Percentiles rank a stretch among this genome's conserved stretches.
These are phyloP conservation scores for Artemia sinica DNA, from an alignment of 2,888 invertebrate genomes.

Conservation along the genomic window DNA sequence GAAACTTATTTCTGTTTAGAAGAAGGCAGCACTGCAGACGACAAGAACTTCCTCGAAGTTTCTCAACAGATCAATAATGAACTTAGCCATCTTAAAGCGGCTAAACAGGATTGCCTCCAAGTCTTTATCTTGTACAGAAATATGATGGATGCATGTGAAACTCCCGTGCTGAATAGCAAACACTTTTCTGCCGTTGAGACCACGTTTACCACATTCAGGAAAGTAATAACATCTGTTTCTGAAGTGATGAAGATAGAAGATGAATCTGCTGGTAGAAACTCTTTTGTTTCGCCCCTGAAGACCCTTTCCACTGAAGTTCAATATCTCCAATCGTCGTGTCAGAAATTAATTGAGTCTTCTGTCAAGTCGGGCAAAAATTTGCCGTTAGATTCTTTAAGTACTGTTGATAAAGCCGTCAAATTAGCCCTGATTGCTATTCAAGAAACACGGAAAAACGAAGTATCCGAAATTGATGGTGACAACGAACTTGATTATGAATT, in stretches of 20 bases:
- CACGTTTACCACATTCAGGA: background rate
- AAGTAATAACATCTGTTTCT: background rate
- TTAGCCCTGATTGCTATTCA: slow-evolving; percentile 41
- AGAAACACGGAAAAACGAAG: slow-evolving; percentile 37
- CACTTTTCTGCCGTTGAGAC: background rate
- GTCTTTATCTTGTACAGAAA: background rate
- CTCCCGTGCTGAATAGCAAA: background rate
- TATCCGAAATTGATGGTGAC: slow-evolving; percentile 28
- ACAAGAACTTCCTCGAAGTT: background rate
- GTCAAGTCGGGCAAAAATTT: background rate
- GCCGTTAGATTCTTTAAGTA: slow-evolving; percentile 15
- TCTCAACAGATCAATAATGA: background rate
- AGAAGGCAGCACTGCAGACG: background rate
- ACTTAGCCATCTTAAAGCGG: background rate
- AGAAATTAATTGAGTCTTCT: background rate
- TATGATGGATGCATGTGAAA: background rate
- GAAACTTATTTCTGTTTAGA: background rate
- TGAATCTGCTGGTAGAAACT: background rate
- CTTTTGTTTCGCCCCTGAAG: background rate
- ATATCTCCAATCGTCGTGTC: background rate
- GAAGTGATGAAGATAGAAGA: background rate
- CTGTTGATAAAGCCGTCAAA: slow-evolving; percentile 37
- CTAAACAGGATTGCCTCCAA: background rate
- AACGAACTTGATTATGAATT: slow-evolving; percentile 29
- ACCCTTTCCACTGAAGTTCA: background rate